These are phyloP conservation scores for Antrozous pallidus DNA, from an alignment of 2,797 vertebrate genomes.

Conservation along the genomic window DNA sequence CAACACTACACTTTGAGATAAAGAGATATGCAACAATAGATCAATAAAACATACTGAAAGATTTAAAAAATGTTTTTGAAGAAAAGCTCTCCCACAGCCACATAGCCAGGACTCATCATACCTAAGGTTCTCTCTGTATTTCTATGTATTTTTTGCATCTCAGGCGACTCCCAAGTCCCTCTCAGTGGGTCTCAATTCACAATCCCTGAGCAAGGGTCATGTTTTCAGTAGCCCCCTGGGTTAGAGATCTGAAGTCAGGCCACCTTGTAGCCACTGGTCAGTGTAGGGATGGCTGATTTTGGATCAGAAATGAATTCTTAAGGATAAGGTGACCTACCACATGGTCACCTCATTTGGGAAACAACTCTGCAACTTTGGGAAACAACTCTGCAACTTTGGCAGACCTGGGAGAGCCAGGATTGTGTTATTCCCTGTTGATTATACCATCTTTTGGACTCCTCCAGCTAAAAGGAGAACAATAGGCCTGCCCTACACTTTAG, in stretches of 20 bases:
- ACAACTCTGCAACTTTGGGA: not conserved
- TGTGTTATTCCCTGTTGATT: not conserved
- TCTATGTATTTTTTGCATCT: not conserved
- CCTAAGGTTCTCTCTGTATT: rapidly evolving
- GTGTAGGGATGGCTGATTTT: not conserved
- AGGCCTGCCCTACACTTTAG: not conserved
- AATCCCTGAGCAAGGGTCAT: not conserved
- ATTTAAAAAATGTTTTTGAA: not conserved
- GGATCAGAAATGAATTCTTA: not conserved
- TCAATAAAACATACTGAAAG: not conserved
- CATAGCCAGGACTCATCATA: rapidly evolving
- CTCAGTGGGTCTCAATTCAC: not conserved
- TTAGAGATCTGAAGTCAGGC: not conserved
- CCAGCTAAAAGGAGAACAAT: not conserved
- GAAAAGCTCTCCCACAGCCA: not conserved
- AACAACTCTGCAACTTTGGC: not conserved
- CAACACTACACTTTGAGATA: not conserved
- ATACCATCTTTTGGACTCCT: not conserved
- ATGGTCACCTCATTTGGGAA: not conserved
- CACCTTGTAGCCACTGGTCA: not conserved
- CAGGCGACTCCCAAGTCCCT: not conserved
- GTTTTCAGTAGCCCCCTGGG: no score
- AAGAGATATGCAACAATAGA: not conserved
- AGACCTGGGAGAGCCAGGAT: not conserved
- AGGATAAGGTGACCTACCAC: no score